These are phyloP conservation scores for Marasmarcha lunaedactyla DNA, from an alignment of 2,888 invertebrate genomes.

Conservation along the genomic window DNA sequence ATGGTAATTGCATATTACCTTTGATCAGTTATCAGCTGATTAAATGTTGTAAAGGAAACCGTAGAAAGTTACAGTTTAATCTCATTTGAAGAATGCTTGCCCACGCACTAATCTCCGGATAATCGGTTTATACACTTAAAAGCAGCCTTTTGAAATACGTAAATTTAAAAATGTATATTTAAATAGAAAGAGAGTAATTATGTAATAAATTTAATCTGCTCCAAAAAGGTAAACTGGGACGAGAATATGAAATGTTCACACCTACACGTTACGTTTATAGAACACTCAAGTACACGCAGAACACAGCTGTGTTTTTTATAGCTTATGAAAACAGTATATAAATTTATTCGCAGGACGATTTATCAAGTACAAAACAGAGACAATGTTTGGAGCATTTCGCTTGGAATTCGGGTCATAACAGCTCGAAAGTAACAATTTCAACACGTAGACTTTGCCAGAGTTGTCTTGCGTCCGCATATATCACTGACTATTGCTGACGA, in stretches of 20 bases:
- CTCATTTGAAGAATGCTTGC: no score
- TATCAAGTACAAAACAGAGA: slow-evolving; percentile 24
- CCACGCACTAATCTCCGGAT: no score
- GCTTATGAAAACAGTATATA: slow-evolving; percentile 19
- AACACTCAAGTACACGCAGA: slow-evolving; percentile 41
- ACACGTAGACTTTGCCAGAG: slow-evolving; percentile 1
- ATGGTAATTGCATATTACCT: no score
- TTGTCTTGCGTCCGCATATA: slow-evolving; percentile 28
- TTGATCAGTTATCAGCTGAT: no score
- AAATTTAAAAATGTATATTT: no score
- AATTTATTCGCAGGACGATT: slow-evolving; percentile 28
- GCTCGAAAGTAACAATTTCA: not conserved
- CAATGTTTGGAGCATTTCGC: slow-evolving; percentile 21
- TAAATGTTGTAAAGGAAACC: no score
- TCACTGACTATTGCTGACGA: slow-evolving; percentile 20
- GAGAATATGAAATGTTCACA: not conserved
- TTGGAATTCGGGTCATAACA: slow-evolving; percentile 23
- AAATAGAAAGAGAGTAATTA: no score
- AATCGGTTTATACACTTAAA: no score
- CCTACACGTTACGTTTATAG: slow-evolving; percentile 37
- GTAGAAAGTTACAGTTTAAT: no score
- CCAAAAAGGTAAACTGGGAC: no score
- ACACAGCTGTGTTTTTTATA: slow-evolving; percentile 24
- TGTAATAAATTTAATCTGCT: no score
- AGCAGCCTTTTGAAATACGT: no score